A percentile compares a stretch with the other conserved stretches of the same genome.
phyloP scores from a whole-genome alignment of 2,797 vertebrate species.

The Poecilia picta region DNA sequence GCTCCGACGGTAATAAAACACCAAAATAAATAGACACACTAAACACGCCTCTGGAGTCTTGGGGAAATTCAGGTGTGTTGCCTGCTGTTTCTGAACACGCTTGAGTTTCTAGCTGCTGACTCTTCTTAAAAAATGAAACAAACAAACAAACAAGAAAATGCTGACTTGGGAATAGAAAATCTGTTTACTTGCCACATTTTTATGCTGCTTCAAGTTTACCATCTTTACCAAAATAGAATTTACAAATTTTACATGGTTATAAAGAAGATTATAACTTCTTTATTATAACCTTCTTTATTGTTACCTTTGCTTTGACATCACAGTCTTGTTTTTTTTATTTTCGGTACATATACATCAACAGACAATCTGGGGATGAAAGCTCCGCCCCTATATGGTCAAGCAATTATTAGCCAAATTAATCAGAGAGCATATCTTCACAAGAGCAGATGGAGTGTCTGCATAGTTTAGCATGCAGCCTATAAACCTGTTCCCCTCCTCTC shows the following conservation, averaged over 20 bases:
- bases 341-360: background rate
- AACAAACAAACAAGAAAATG: background rate
- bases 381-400: background rate
- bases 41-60: background rate
- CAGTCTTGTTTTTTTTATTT: background rate
- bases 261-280: background rate
- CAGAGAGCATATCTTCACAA: background rate
- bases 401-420: background rate
- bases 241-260: background rate
- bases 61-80: background rate
- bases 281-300: background rate
- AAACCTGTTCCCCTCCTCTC: no score
- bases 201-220: background rate
- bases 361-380: background rate
- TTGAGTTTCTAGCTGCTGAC: background rate
- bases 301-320: background rate
- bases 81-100: background rate
- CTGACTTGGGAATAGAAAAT: background rate
- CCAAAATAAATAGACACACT: background rate
- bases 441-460: background rate
- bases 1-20: slow-evolving; percentile 87
- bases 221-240: background rate
- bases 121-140: background rate
- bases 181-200: background rate
- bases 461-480: background rate